Percentiles rank a stretch among this genome's conserved stretches.
Conservation (phyloP, 2,113 vertebrate genomes). For the Terrapene triunguis region DNA sequence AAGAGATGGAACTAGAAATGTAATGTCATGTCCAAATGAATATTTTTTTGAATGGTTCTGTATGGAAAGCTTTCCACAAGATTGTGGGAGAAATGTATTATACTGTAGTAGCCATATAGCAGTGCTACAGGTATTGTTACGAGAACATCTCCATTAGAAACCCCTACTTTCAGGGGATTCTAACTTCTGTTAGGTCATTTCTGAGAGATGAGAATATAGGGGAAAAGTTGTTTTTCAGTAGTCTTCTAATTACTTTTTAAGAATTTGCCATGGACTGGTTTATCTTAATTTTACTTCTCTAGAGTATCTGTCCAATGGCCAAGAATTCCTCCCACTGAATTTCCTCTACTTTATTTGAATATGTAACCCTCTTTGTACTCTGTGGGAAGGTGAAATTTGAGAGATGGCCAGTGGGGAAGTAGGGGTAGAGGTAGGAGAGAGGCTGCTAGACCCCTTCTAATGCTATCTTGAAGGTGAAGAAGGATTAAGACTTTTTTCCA, state of each 20-base stretch:
- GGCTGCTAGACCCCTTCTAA: neutral
- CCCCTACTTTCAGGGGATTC: neutral
- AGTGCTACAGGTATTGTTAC: neutral
- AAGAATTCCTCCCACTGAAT: neutral
- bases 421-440: neutral
- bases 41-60: neutral
- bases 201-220: neutral
- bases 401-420: neutral
- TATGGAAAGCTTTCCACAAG: neutral
- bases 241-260: neutral
- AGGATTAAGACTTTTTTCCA: neutral
- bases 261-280: neutral
- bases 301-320: neutral
- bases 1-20: neutral
- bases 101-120: neutral
- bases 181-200: neutral
- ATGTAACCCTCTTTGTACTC: neutral
- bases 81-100: neutral
- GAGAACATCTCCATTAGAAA: neutral
- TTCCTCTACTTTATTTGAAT: neutral
- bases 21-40: neutral
- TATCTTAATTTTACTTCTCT: neutral
- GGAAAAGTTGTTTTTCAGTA: neutral
- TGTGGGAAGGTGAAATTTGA: neutral
- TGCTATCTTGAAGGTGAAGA: neutral